A percentile compares a stretch with the other conserved stretches of the same genome.
phyloP scores from a whole-genome alignment of 2,113 vertebrate genomes.

The Xerus inauris region DNA sequence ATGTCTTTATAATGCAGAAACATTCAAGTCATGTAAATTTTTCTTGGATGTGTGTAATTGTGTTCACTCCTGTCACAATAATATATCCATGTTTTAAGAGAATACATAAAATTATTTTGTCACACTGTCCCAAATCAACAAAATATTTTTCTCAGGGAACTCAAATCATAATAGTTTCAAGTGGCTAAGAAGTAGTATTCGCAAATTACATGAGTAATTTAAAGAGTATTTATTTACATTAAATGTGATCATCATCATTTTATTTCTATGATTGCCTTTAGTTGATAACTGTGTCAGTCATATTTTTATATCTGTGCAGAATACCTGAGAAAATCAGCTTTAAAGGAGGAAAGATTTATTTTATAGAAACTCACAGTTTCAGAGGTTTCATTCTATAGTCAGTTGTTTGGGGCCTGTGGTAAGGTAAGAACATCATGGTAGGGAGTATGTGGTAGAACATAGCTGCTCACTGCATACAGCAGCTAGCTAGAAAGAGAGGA shows the following conservation, averaged over 20 bases:
- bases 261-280: background rate
- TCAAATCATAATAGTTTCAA: background rate
- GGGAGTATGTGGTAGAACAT: background rate
- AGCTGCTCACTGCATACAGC: background rate
- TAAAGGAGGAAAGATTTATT: background rate
- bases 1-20: background rate
- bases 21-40: background rate
- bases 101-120: slow-evolving; percentile 30
- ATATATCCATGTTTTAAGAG: background rate
- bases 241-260: slow-evolving; percentile 10
- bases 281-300: background rate
- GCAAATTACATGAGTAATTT: slow-evolving; percentile 39
- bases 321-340: background rate
- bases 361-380: background rate
- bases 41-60: slow-evolving; percentile 28
- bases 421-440: background rate
- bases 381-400: background rate
- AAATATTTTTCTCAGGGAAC: slow-evolving; percentile 39
- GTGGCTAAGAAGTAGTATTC: background rate
- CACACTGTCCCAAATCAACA: slow-evolving; percentile 2
- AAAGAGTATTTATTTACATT: slow-evolving; percentile 14
- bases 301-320: background rate
- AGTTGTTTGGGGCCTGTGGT: background rate
- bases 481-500: background rate
- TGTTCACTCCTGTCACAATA: background rate